phyloP scores from a whole-genome alignment of 1,140 invertebrate species.

The Teleopsis dalmanni region DNA sequence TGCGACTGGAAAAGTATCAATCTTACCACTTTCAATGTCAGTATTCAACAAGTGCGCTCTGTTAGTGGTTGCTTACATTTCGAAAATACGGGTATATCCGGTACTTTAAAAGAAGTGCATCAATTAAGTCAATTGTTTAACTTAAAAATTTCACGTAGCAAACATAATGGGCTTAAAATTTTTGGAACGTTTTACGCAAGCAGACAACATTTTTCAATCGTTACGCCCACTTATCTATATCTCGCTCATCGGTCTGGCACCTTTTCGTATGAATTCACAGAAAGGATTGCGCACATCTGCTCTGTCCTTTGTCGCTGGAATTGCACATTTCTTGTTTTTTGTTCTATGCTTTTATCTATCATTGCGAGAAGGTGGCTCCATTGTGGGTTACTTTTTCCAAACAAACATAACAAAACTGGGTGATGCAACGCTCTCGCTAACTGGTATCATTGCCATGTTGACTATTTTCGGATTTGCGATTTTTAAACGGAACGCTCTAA shows the following conservation, averaged over 20 bases:
- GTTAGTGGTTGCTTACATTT: slow-evolving; percentile 4
- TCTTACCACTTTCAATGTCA: no score
- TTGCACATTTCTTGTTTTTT: slow-evolving; percentile 37
- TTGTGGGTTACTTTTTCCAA: slow-evolving; percentile 41
- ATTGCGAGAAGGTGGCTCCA: slow-evolving; percentile 30
- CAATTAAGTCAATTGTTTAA: no score
- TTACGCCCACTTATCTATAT: slow-evolving; percentile 32
- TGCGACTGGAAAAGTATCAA: no score
- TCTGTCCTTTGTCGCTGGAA: slow-evolving; percentile 28
- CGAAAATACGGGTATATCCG: no score
- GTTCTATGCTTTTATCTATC: slow-evolving; percentile 31
- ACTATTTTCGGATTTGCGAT: slow-evolving; percentile 38
- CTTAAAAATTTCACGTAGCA: neutral
- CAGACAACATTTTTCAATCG: slow-evolving; percentile 39
- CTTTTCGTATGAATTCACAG: slow-evolving; percentile 29
- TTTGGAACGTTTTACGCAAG: slow-evolving; percentile 32
- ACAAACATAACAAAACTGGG: slow-evolving; percentile 37
- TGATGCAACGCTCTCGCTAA: slow-evolving; percentile 29
- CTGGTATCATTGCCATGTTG: slow-evolving; percentile 36
- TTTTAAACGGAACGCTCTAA: slow-evolving; percentile 28
- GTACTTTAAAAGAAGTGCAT: no score
- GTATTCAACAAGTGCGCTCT: slow-evolving; percentile 15
- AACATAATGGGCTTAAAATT: slow-evolving; percentile 27
- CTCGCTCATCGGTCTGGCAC: slow-evolving; percentile 34
- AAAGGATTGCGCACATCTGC: slow-evolving; percentile 35